These are phyloP conservation scores for Trissoscelio sp. DNA, from an alignment of 2,888 invertebrate genomes.

Conservation along the genomic window DNA sequence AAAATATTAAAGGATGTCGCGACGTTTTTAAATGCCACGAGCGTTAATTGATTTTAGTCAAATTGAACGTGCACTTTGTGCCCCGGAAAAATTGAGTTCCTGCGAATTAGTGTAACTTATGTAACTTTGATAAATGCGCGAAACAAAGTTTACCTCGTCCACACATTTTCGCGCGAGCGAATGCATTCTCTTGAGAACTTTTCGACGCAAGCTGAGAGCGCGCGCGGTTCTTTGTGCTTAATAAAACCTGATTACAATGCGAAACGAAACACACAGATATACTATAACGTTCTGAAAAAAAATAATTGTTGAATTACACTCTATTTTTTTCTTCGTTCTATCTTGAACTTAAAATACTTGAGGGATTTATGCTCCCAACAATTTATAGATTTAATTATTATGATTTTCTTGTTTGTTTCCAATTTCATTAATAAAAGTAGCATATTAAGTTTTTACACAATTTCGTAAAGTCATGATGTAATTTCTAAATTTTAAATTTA, in stretches of 20 bases:
- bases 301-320: conserved; percentile 22
- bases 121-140: conserved; percentile 59
- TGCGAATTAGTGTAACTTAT: conserved; percentile 56
- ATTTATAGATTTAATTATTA: conserved; percentile 1
- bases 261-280: conserved; percentile 34
- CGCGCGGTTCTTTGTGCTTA: conserved; percentile 51
- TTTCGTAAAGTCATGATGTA: too few relatives aligned
- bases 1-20: conserved; percentile 18
- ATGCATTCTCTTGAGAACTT: conserved; percentile 59
- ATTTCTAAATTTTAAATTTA: too few relatives aligned
- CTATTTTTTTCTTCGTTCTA: neutral
- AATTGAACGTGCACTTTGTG: conserved; percentile 58
- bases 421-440: too few relatives aligned
- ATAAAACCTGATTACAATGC: conserved; percentile 58
- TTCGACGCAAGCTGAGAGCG: conserved; percentile 35
- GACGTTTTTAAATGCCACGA: conserved; percentile 23
- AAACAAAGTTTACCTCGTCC: conserved; percentile 55
- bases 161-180: conserved; percentile 56
- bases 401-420: neutral
- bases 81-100: conserved; percentile 46
- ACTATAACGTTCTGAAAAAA: conserved; percentile 16
- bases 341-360: neutral
- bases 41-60: conserved; percentile 52
- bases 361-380: neutral
- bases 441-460: too few relatives aligned